These are phyloP conservation scores for Sinhomidia bicolor DNA, from an alignment of 2,888 invertebrate genomes.

Conservation along the genomic window DNA sequence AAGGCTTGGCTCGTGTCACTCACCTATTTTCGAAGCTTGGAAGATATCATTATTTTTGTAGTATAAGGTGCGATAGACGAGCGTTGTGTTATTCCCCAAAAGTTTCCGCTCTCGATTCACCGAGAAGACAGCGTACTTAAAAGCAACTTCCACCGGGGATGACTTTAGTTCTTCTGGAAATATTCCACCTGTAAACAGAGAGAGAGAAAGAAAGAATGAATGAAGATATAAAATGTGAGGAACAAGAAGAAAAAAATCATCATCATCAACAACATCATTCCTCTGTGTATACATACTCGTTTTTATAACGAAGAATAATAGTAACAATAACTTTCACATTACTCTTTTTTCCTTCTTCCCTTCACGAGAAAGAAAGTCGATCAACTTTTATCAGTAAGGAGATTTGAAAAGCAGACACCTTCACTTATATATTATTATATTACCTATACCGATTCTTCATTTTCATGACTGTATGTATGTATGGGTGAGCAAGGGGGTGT, in stretches of 20 bases:
- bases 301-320: slow-evolving; percentile 14
- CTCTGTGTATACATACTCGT: slow-evolving; percentile 14
- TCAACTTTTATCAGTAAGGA: slow-evolving; percentile 26
- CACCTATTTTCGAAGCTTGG: slow-evolving; percentile 94
- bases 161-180: slow-evolving; percentile 95
- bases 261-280: too few relatives aligned
- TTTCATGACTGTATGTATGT: not conserved
- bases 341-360: not conserved
- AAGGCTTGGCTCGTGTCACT: slow-evolving; percentile 76
- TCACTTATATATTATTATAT: not conserved
- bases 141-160: slow-evolving; percentile 93
- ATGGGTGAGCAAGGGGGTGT: not conserved
- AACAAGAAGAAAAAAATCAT: slow-evolving; percentile 41
- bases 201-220: slow-evolving; percentile 49
- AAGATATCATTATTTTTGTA: slow-evolving; percentile 95
- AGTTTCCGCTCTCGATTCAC: slow-evolving; percentile 94
- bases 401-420: slow-evolving; percentile 8
- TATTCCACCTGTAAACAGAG: slow-evolving; percentile 89
- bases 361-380: not conserved
- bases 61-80: slow-evolving; percentile 96
- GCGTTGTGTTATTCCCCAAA: slow-evolving; percentile 92
- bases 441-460: not conserved
- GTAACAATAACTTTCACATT: slow-evolving; percentile 13
- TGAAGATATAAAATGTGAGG: too few relatives aligned
- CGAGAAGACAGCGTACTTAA: slow-evolving; percentile 96